Evolutionary conservation across 2,113 vertebrate species (phyloP).

Genomic region (Bothrops jararaca): DNA sequence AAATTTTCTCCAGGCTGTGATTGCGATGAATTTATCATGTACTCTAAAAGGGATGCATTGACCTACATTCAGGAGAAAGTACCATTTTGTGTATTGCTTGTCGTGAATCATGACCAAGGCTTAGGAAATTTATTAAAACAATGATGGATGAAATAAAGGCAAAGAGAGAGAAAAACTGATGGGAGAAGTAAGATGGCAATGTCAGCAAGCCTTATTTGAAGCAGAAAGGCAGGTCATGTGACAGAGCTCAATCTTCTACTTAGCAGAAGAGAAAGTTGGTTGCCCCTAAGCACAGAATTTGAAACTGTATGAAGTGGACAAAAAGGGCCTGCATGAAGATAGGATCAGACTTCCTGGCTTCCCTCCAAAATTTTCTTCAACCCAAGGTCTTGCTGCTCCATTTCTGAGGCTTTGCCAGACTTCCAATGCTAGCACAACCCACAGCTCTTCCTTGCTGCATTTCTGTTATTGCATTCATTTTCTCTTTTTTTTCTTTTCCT

Average conservation of each 20-base stretch:
- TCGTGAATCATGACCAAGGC: conserved; percentile 56
- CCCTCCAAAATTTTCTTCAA: not conserved
- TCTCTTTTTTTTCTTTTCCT: not conserved
- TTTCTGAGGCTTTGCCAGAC: conserved; percentile 19
- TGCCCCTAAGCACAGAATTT: not conserved
- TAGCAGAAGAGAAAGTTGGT: not conserved
- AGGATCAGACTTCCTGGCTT: not conserved
- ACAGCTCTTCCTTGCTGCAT: conserved; percentile 22
- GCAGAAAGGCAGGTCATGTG: not conserved
- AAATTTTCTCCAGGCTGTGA: conserved; percentile 64
- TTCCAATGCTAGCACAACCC: conserved; percentile 31
- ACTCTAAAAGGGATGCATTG: conserved; percentile 64
- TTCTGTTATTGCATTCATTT: conserved; percentile 8
- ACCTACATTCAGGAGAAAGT: conserved; percentile 69
- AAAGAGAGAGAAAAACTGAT: not conserved
- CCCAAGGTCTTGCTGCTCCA: not conserved
- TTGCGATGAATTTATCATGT: conserved; percentile 71
- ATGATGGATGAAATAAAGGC: conserved; percentile 8
- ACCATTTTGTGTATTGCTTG: conserved; percentile 60
- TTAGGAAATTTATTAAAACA: conserved; percentile 36
- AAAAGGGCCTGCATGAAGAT: not conserved
- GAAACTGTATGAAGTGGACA: not conserved
- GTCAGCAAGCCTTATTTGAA: not conserved
- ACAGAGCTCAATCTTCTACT: not conserved
- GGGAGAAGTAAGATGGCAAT: not conserved